Evolutionary conservation across 2,797 vertebrate genomes (phyloP).

Genomic region (Nannoperca obscura): DNA sequence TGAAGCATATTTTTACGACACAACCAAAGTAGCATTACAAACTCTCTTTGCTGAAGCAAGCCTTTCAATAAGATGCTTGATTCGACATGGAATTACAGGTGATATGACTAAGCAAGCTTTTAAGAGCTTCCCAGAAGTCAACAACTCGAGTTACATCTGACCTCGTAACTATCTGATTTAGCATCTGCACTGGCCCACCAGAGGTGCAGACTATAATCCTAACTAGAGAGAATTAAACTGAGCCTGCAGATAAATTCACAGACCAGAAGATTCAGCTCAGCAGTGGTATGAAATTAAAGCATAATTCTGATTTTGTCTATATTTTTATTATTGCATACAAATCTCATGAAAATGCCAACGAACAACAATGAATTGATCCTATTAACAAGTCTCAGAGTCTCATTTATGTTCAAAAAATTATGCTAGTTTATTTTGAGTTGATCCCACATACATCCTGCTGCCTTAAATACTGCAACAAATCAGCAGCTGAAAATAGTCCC

Average conservation of each 20-base stretch:
- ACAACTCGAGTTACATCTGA: conserved; percentile 65
- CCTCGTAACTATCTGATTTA: conserved; percentile 67
- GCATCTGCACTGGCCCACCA: conserved; percentile 49
- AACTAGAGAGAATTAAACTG: conserved; percentile 17
- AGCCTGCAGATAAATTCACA: conserved; percentile 20
- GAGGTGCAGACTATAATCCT: conserved; percentile 30
- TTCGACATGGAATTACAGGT: conserved; percentile 68
- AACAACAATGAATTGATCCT: not conserved
- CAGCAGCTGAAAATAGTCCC: conserved; percentile 15
- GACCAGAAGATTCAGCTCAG: conserved; percentile 17
- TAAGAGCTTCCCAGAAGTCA: conserved; percentile 77
- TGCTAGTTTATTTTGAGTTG: conserved; percentile 10
- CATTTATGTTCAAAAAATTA: not conserved
- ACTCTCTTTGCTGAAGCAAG: conserved; percentile 2
- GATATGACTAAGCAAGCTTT: conserved; percentile 75
- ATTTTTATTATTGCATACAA: not conserved
- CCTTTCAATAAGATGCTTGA: conserved; percentile 41
- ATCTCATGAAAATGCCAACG: not conserved
- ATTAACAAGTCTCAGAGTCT: not conserved
- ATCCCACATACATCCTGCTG: conserved; percentile 4
- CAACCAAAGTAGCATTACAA: not conserved
- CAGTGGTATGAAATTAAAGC: not conserved
- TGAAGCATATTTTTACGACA: conserved; percentile 36
- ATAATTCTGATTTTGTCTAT: not conserved
- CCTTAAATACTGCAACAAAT: not conserved